Conservation (phyloP, 1,140 invertebrate species). For the Neodiprion lecontei region DNA sequence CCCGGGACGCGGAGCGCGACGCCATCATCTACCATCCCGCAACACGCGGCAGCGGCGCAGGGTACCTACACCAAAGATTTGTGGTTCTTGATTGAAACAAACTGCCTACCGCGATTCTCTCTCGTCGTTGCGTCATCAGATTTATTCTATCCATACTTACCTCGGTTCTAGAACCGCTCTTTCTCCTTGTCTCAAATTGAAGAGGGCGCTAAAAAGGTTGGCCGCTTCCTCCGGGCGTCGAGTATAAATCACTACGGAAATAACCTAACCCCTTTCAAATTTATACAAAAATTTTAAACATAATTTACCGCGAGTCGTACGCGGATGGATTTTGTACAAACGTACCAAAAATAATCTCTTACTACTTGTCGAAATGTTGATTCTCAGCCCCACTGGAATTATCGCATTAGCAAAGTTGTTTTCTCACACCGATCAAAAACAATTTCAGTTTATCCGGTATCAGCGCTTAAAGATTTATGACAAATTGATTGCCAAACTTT, state of each 20-base stretch:
- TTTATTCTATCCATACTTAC: neutral
- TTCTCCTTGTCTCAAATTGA: neutral
- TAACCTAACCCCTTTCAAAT: neutral
- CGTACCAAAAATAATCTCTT: too few relatives aligned
- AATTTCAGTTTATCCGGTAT: too few relatives aligned
- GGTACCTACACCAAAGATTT: neutral
- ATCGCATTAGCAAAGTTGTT: too few relatives aligned
- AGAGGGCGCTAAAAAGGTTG: neutral
- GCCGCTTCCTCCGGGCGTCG: neutral
- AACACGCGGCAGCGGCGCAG: too few relatives aligned
- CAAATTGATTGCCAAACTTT: too few relatives aligned
- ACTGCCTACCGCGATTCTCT: slow-evolving; percentile 1
- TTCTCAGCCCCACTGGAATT: too few relatives aligned
- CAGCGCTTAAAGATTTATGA: too few relatives aligned
- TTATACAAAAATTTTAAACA: neutral
- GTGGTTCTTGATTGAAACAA: slow-evolving; percentile 7
- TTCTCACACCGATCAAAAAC: too few relatives aligned
- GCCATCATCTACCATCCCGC: neutral
- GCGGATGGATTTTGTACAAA: too few relatives aligned
- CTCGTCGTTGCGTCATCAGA: neutral
- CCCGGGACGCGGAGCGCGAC: neutral
- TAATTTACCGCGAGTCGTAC: too few relatives aligned
- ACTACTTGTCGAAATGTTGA: too few relatives aligned
- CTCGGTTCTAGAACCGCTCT: neutral
- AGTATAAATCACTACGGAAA: neutral